These are phyloP conservation scores for Chelmon rostratus DNA, from an alignment of 2,797 vertebrate species.

Conservation along the genomic window DNA sequence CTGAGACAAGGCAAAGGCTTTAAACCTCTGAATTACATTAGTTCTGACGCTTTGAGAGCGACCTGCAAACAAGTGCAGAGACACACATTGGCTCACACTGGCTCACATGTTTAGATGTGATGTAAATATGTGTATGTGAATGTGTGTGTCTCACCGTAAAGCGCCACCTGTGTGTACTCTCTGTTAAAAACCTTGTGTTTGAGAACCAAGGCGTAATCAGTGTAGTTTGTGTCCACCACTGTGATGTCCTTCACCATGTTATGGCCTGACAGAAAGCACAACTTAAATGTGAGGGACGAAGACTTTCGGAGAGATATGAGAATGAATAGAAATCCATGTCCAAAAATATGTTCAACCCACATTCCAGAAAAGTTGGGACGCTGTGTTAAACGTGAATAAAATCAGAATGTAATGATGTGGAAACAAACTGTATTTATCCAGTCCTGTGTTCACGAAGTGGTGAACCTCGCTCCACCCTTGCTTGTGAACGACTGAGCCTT, in stretches of 20 bases:
- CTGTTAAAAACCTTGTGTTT: conserved; percentile 85
- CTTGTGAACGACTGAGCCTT: too few relatives aligned
- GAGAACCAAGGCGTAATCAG: conserved; percentile 84
- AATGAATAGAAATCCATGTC: background rate
- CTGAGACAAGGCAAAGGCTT: conserved; percentile 69
- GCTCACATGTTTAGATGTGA: background rate
- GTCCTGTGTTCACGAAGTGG: too few relatives aligned
- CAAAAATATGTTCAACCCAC: too few relatives aligned
- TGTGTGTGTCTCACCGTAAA: conserved; percentile 81
- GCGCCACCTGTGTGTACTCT: conserved; percentile 86
- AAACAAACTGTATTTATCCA: too few relatives aligned
- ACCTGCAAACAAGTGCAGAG: conserved; percentile 63
- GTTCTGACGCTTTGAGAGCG: conserved; percentile 71
- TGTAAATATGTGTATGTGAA: background rate
- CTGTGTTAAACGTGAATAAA: too few relatives aligned
- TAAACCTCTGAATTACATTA: conserved; percentile 81
- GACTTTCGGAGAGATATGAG: background rate
- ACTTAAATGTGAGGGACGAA: background rate
- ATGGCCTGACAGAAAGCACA: conserved; percentile 74
- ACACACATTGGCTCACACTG: background rate
- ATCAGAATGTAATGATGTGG: too few relatives aligned
- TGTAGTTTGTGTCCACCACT: conserved; percentile 87
- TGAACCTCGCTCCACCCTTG: too few relatives aligned
- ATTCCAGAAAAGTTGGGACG: too few relatives aligned
- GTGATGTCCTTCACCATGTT: conserved; percentile 86